Percentiles rank a stretch among this genome's conserved stretches.
Conservation (phyloP, 2,888 invertebrate species). For the Lasioglossum oenotherae region DNA sequence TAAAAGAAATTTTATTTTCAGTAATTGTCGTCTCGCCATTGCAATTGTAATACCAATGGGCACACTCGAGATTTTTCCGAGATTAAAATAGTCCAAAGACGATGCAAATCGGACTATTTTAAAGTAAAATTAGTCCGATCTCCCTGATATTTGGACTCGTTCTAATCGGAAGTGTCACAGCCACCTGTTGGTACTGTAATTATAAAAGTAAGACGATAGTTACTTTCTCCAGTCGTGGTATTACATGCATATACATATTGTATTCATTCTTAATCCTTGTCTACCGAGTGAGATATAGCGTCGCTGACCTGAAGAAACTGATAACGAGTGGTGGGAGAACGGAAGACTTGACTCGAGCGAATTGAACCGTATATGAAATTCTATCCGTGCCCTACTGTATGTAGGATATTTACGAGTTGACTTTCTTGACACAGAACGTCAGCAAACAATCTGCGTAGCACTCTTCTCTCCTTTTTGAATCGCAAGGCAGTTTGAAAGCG, state of each 20-base stretch:
- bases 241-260: neutral
- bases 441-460: conserved; percentile 62
- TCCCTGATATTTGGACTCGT: neutral
- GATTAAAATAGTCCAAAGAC: neutral
- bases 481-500: conserved; percentile 61
- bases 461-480: conserved; percentile 64
- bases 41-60: neutral
- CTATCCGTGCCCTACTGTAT: neutral
- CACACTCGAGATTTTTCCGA: neutral
- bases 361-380: neutral
- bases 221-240: neutral
- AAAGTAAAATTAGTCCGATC: neutral
- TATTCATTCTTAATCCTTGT: neutral
- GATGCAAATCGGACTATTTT: neutral
- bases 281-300: neutral
- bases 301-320: neutral
- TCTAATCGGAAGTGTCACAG: neutral
- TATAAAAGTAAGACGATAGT: neutral
- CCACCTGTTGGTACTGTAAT: neutral
- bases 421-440: conserved; percentile 18
- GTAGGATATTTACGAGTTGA: neutral
- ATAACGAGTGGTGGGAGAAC: neutral
- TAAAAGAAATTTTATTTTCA: neutral
- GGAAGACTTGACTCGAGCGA: neutral
- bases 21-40: neutral